A percentile compares a stretch with the other conserved stretches of the same genome.
Conservation (phyloP, 2,888 invertebrate species). For the Conchocele bisecta region DNA sequence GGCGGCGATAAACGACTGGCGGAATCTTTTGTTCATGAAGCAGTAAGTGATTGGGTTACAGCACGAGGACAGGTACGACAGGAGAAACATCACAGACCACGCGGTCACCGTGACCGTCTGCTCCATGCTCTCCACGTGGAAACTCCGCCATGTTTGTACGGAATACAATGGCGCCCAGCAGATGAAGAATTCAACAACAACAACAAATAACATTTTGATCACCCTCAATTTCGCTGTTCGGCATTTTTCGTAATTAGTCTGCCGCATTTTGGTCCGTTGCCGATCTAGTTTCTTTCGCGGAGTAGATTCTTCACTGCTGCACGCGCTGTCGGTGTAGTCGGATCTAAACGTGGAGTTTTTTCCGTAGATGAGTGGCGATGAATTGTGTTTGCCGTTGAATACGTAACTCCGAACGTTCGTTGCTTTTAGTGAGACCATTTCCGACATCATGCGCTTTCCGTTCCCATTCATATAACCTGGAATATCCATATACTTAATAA, state of each 20-base stretch:
- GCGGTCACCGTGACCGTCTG: slow-evolving; percentile 62
- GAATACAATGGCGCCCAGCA: slow-evolving; percentile 95
- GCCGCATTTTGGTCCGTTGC: slow-evolving; percentile 58
- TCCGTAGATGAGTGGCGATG: no score
- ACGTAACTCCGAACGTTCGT: slow-evolving; percentile 12
- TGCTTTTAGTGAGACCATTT: slow-evolving; percentile 1
- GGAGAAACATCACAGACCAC: slow-evolving; percentile 89
- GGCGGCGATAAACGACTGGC: slow-evolving; percentile 90
- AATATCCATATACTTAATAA: no score
- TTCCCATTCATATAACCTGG: no score
- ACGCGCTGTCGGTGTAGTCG: no score
- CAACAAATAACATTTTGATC: slow-evolving; percentile 92
- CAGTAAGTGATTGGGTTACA: slow-evolving; percentile 96
- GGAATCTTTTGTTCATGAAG: slow-evolving; percentile 94
- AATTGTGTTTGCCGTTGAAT: background rate
- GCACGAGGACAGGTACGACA: slow-evolving; percentile 92
- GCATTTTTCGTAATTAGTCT: slow-evolving; percentile 83
- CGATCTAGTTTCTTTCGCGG: no score
- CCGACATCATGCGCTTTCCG: no score
- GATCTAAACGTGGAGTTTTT: no score
- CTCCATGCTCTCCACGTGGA: slow-evolving; percentile 87
- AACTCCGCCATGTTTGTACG: slow-evolving; percentile 90
- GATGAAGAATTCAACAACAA: slow-evolving; percentile 94
- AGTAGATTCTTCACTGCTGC: slow-evolving; percentile 49
- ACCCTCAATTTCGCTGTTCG: slow-evolving; percentile 85